Conservation (phyloP, 2,888 invertebrate species). For the Athalia cordata region DNA sequence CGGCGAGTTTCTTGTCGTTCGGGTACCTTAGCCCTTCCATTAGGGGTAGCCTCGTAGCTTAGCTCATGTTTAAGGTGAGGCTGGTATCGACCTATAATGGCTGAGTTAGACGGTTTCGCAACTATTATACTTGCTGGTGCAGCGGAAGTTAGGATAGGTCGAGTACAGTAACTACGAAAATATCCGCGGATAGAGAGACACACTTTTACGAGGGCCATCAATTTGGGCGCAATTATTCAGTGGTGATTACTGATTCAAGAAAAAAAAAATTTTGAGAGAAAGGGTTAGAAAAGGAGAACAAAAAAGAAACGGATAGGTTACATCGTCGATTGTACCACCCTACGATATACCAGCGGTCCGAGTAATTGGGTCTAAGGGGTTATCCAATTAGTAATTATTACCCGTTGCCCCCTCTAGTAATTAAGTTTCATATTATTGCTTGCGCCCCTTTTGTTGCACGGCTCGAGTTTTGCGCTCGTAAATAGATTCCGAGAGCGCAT, state of each 20-base stretch:
- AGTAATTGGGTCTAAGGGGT: constrained; percentile 40
- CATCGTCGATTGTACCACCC: neutral
- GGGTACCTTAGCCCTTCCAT: constrained; percentile 32
- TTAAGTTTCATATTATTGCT: constrained; percentile 17
- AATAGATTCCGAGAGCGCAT: constrained; percentile 8
- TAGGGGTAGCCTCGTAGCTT: constrained; percentile 29
- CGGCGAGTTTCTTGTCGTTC: constrained; percentile 43
- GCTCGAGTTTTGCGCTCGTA: constrained; percentile 7
- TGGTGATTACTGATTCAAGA: neutral
- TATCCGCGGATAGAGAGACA: neutral
- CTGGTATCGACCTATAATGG: constrained; percentile 7
- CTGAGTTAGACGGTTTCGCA: constrained; percentile 16
- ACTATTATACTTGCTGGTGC: neutral
- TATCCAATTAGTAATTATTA: constrained; percentile 43
- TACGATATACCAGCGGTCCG: neutral
- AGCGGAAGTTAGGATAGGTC: constrained; percentile 29
- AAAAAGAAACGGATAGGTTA: constrained; percentile 4
- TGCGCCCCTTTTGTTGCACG: neutral
- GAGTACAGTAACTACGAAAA: neutral
- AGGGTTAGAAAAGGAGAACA: constrained; percentile 15
- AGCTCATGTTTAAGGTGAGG: constrained; percentile 8
- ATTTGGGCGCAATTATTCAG: constrained; percentile 7
- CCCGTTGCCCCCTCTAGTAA: neutral
- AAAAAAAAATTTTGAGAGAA: too few relatives aligned
- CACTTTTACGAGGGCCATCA: constrained; percentile 1